A percentile compares a stretch with the other conserved stretches of the same genome.
Evolutionary conservation across 2,797 vertebrate genomes (phyloP).

Genomic region (Coranthus polyacanthus): DNA sequence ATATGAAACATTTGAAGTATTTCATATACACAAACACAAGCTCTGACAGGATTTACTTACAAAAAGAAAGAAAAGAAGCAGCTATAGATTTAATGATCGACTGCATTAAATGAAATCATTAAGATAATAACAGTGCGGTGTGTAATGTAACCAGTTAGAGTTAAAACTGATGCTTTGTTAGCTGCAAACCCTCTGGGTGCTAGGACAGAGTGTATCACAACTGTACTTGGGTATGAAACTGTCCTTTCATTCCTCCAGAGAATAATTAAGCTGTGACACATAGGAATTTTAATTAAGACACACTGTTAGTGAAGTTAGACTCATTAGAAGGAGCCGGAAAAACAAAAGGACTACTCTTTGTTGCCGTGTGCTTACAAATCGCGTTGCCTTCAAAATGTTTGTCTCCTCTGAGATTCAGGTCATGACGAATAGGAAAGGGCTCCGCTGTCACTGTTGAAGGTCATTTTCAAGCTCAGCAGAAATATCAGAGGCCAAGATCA

Average conservation of each 20-base stretch:
- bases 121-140: too few relatives aligned
- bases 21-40: too few relatives aligned
- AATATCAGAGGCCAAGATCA: conserved; percentile 32
- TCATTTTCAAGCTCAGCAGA: conserved; percentile 41
- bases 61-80: too few relatives aligned
- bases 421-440: conserved; percentile 35
- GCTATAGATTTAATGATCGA: too few relatives aligned
- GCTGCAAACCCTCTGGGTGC: too few relatives aligned
- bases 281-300: not conserved
- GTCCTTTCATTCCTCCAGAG: conserved; percentile 10
- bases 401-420: conserved; percentile 6
- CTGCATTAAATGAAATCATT: too few relatives aligned
- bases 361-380: conserved; percentile 40
- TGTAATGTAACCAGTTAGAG: not conserved
- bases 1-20: too few relatives aligned
- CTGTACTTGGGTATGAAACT: conserved; percentile 4
- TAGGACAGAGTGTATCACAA: not conserved
- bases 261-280: conserved; percentile 41
- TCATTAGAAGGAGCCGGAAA: conserved; percentile 28
- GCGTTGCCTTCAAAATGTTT: conserved; percentile 16
- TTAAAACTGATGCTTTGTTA: conserved; percentile 6
- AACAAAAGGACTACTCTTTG: conserved; percentile 15
- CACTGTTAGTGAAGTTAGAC: conserved; percentile 26
- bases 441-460: conserved; percentile 42
- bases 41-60: too few relatives aligned